Base-by-base conservation (phyloP, 2,113 vertebrate species). In the Oryzias javanicus region DNA sequence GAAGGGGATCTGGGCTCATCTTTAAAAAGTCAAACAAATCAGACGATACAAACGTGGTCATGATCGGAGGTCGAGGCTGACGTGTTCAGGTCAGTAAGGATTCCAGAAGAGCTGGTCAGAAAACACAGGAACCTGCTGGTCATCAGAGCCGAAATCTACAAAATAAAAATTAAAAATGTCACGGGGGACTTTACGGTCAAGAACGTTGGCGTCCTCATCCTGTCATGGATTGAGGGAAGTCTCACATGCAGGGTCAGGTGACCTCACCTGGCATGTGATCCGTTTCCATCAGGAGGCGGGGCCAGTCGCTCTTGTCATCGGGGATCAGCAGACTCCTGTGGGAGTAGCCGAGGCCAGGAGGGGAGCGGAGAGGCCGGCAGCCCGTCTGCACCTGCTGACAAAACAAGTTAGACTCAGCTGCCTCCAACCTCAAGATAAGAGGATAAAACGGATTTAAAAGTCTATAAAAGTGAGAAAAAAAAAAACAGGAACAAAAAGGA, bases 41-140 rank as follows among this genome's bases (percentile, higher is more conserved):
- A 19, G 3, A 18, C 25, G 4, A 4, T 17, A 24, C 15, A 14
- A n/a, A 25, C 10, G n/a, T 3, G 22, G 22, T 44, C 20, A 19
- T 22, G n/a, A 19, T 61, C 35, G 50, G 8, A 44, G 5, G 40
- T 22, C 40, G 22, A 2, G 42, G 14, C 10, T 42, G n/a, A 12
- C 0, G 2, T 1, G 27, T 17, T 40, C 60, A 14, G 42, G 8
- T 86, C 80, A 89, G 48, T 88, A 87, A 1, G 70, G 88, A 35
- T 81, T 89, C 90, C 91, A 91, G 45, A 83, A 54, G 14, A 86
- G 80, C 74, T 83, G 83, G 57, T 90, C 86, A 0, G 79, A 80
- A 17, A 85, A 77, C 10, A 76, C 58, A 0, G 89, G 86, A 12
- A 79, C 80, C 66, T 86, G 87, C 81, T 90, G 87, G 67, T 90